Percentiles rank a stretch among this genome's conserved stretches.
phyloP scores from a whole-genome alignment of 30 jellyfish, hydroid and myxozoan genomes.

The Chrysaora quinquecirrha region DNA sequence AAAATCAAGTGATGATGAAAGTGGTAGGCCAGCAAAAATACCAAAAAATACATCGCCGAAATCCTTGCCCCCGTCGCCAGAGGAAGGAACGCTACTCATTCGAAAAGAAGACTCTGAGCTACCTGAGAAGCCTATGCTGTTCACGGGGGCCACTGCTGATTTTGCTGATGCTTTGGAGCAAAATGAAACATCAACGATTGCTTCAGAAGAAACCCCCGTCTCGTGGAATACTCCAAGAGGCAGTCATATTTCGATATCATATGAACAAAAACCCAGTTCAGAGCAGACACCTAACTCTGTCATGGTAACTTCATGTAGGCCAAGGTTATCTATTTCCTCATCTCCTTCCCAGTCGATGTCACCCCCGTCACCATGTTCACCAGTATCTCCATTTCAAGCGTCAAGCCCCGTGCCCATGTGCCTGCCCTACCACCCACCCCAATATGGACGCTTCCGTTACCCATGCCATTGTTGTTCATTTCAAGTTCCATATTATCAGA shows the following conservation, averaged over 20 bases:
- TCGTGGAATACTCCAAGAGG: not conserved
- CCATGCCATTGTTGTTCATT: constrained; percentile 47
- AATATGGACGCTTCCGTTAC: constrained; percentile 11
- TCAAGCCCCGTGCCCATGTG: constrained; percentile 62
- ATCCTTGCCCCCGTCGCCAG: too few relatives aligned
- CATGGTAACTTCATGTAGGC: not conserved
- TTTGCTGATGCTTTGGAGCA: not conserved
- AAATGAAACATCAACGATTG: not conserved
- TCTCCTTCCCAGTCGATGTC: constrained; percentile 22
- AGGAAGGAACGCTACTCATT: too few relatives aligned
- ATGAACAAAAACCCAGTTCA: not conserved
- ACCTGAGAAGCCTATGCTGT: too few relatives aligned
- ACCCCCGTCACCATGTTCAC: constrained; percentile 32
- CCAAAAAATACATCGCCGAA: too few relatives aligned
- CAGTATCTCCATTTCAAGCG: constrained; percentile 55
- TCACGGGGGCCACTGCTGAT: constrained; percentile 20
- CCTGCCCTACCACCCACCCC: constrained; percentile 19
- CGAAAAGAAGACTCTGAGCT: too few relatives aligned
- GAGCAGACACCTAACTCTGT: not conserved
- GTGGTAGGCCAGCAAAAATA: not conserved
- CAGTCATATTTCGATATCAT: not conserved
- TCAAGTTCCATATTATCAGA: constrained; percentile 45
- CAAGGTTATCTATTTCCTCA: constrained; percentile 7
- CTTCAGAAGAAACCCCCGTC: not conserved
- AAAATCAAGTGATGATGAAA: not conserved